Percentiles rank a stretch among this genome's conserved stretches.
Evolutionary conservation across 2,888 invertebrate genomes (phyloP).

Genomic region (Fragum sueziense): DNA sequence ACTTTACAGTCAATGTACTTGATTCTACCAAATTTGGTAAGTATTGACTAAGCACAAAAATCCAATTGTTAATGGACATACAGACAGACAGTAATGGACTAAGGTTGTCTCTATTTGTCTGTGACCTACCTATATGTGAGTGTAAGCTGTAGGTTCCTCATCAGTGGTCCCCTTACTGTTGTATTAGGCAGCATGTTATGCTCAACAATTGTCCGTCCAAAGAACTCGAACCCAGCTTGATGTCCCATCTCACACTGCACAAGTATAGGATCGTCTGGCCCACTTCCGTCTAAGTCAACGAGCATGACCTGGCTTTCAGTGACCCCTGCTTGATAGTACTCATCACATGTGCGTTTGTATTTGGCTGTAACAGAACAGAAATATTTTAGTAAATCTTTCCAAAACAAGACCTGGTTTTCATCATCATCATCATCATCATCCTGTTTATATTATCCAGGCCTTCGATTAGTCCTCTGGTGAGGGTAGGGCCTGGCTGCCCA

Average conservation of each 20-base stretch:
- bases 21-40: too few relatives aligned
- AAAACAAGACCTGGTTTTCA: too few relatives aligned
- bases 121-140: slow-evolving; percentile 71
- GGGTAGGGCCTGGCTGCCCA: too few relatives aligned
- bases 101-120: too few relatives aligned
- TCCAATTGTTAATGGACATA: too few relatives aligned
- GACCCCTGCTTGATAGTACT: slow-evolving; percentile 93
- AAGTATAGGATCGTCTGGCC: slow-evolving; percentile 94
- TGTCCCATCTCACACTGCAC: slow-evolving; percentile 94
- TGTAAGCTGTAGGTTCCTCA: slow-evolving; percentile 76
- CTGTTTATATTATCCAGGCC: too few relatives aligned
- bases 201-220: slow-evolving; percentile 71
- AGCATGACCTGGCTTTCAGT: slow-evolving; percentile 95
- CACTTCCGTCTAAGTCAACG: slow-evolving; percentile 97
- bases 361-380: slow-evolving; percentile 86
- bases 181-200: slow-evolving; percentile 74
- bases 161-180: slow-evolving; percentile 64
- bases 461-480: too few relatives aligned
- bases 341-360: slow-evolving; percentile 95
- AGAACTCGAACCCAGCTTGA: slow-evolving; percentile 56
- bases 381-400: too few relatives aligned
- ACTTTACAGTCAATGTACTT: too few relatives aligned
- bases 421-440: too few relatives aligned
- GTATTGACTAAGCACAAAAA: too few relatives aligned
- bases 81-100: too few relatives aligned